phyloP scores from a whole-genome alignment of 2,888 invertebrate species.

The Erebia ligea region DNA sequence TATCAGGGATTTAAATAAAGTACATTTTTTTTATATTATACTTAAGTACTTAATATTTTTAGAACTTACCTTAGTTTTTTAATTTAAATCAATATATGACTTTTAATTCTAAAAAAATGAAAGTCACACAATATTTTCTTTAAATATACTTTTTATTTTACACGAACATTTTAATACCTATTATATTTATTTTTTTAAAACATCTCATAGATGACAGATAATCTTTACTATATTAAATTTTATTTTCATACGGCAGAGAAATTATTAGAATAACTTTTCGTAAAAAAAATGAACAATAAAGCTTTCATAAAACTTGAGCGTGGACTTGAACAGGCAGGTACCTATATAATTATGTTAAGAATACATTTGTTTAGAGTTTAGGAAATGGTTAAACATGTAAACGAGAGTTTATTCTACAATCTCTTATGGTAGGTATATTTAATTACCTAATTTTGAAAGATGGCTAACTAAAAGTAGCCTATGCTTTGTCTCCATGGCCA shows the following conservation, averaged over 20 bases:
- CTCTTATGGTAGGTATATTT: not conserved
- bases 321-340: conserved; percentile 71
- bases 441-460: not conserved
- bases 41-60: too few species aligned
- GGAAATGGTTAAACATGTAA: conserved; percentile 11
- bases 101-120: not conserved
- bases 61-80: not conserved
- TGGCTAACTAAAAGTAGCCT: too few species aligned
- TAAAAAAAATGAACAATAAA: conserved; percentile 80
- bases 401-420: not conserved
- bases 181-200: conserved; percentile 57
- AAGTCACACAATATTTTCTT: conserved; percentile 19
- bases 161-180: conserved; percentile 67
- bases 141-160: conserved; percentile 60
- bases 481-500: too few species aligned
- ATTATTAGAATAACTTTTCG: conserved; percentile 76
- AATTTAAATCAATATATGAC: too few species aligned
- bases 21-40: not conserved
- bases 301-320: conserved; percentile 80
- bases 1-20: not conserved
- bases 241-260: conserved; percentile 67
- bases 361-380: not conserved
- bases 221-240: conserved; percentile 58
- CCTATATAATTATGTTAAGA: not conserved
- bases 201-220: conserved; percentile 66